Evolutionary conservation across 2,888 invertebrate genomes (phyloP), one percentile per base, ranked within the genome.

Genomic region (Rhagium mordax): DNA sequence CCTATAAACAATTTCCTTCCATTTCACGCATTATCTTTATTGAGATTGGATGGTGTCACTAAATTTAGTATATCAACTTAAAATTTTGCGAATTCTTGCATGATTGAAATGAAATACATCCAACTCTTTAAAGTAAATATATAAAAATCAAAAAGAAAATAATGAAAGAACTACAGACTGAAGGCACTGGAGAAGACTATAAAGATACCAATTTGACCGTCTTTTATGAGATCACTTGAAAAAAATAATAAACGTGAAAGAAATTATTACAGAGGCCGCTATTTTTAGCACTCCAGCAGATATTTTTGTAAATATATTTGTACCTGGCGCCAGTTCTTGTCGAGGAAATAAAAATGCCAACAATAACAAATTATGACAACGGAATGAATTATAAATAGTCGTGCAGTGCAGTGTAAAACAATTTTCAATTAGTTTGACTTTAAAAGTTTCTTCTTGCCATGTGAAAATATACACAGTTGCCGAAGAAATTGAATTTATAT

Each of bases 1-100:
- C n/a, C n/a, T n/a, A 24, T 24, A 3, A 55, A n/a, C 20, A 55
- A 15, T 59, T 62, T 72, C 49, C 68, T 55, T 72, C 65, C 70
- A 66, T 72, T 75, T 75, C 64, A 41, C 75, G 67, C 72, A 61
- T 71, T 70, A 75, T 65, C 64, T 71, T 72, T 75, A 75, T 72
- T 67, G 72, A 33, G 8, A 59, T 59, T 18, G 59, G n/a, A 18
- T 33, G 59, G 18, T 33, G 41, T n/a, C 41, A 41, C 21, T 57
- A 27, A 57, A 57, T 57, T 27, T 27, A 24, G 55, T 57, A 27
- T 27, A 24, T 27, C 27, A 24, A 27, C 27, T 24, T 15, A 24
- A 27, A 27, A 57, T 57, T 57, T 57, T n/a, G 15, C 55, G 55
- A 24, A 57, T 57, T 27, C 27, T 16, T 21, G 7, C 6, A 24